These are phyloP conservation scores for Xenentodon cancila DNA, from an alignment of 2,797 vertebrate species.

Conservation along the genomic window DNA sequence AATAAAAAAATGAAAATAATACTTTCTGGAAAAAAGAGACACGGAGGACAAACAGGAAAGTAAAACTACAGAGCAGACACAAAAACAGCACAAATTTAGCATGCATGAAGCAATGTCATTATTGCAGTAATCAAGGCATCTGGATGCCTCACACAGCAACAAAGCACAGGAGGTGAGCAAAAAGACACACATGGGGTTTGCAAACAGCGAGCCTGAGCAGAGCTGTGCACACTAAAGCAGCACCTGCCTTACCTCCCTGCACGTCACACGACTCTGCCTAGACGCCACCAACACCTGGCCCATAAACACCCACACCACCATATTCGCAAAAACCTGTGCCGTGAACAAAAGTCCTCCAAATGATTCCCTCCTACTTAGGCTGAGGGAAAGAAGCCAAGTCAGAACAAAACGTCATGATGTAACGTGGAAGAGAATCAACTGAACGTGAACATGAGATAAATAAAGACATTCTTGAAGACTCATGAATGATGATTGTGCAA, in stretches of 20 bases:
- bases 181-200: constrained; percentile 81
- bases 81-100: constrained; percentile 73
- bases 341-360: constrained; percentile 74
- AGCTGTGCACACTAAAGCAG: constrained; percentile 84
- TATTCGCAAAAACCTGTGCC: constrained; percentile 72
- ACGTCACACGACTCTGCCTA: constrained; percentile 76
- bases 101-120: constrained; percentile 84
- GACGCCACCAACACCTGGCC: constrained; percentile 79
- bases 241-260: constrained; percentile 82
- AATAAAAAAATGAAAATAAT: constrained; percentile 51
- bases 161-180: constrained; percentile 81
- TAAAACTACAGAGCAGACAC: constrained; percentile 68
- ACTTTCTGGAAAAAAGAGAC: constrained; percentile 50
- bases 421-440: constrained; percentile 73
- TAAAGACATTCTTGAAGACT: constrained; percentile 63
- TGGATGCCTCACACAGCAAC: constrained; percentile 77
- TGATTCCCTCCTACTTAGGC: constrained; percentile 74
- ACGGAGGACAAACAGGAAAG: constrained; percentile 59
- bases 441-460: constrained; percentile 67
- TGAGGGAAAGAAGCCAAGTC: constrained; percentile 83
- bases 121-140: constrained; percentile 70
- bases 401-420: constrained; percentile 80
- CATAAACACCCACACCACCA: constrained; percentile 75
- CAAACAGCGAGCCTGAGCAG: constrained; percentile 81
- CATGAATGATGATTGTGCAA: constrained; percentile 61